A percentile compares a stretch with the other conserved stretches of the same genome.
These are phyloP conservation scores for Urocolius indicus DNA, from an alignment of 2,113 vertebrate species.

Conservation along the genomic window DNA sequence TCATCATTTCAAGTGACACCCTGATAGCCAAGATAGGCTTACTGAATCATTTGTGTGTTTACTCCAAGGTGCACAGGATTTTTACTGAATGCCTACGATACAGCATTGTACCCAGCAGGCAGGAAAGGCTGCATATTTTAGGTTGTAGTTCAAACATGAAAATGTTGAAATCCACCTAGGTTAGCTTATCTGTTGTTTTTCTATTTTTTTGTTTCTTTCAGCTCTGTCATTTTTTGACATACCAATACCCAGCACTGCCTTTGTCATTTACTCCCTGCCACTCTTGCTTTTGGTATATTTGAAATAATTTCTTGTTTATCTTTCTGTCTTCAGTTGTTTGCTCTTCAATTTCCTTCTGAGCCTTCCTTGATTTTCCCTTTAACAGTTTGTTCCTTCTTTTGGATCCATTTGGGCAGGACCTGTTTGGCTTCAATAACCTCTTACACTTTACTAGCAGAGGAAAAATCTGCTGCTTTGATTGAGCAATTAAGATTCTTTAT, in stretches of 20 bases:
- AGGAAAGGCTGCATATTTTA: neutral
- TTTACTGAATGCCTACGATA: neutral
- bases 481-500: conserved; percentile 62
- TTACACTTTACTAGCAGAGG: conserved; percentile 11
- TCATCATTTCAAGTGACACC: neutral
- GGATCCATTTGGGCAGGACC: conserved; percentile 13
- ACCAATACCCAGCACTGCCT: neutral
- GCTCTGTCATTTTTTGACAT: neutral
- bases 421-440: conserved; percentile 55
- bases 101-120: neutral
- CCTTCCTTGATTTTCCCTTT: conserved; percentile 5
- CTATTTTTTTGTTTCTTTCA: neutral
- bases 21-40: neutral
- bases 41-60: neutral
- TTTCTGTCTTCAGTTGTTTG: conserved; percentile 7
- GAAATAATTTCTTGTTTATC: conserved; percentile 19
- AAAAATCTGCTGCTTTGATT: conserved; percentile 42
- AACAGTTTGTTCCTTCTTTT: neutral
- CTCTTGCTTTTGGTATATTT: neutral
- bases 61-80: neutral
- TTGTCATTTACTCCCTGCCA: neutral
- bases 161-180: neutral
- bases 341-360: conserved; percentile 4
- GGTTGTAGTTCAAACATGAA: neutral
- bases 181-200: neutral